Base-by-base conservation (phyloP, 2,888 invertebrate species). In the Himalopsyche kuldschensis region DNA sequence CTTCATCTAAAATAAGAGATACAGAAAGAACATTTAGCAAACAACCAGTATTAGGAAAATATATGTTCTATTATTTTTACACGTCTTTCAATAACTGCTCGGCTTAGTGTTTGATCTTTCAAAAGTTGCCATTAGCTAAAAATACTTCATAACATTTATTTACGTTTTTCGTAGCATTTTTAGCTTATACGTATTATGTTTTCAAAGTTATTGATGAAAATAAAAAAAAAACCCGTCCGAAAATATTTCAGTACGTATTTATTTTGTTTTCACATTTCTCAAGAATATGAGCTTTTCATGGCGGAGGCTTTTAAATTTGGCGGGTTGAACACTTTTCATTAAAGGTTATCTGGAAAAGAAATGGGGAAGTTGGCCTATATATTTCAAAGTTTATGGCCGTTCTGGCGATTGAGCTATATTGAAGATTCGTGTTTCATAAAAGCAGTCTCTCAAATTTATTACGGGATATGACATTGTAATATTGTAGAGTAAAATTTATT, bases 401-500 rank as follows among this genome's bases (percentile, higher is more conserved):
- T 78, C 78, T 27, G n/a, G 30, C 35, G 47, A 78, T 46, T 30
- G 46, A 47, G 78, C 78, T 35, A 78, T 78, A 78, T 41, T 47
- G 78, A 78, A 78, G 78, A 78, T 78, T 78, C 78, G 78, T 46
- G 41, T 78, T 78, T 78, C 78, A 78, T 78, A 78, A 78, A 47
- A 78, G 8, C 78, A n/a, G 46, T 47, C 24, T 78, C 24, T 47
- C 47, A 47, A 17, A 78, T 47, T 78, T 78, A 78, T 47, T 47
- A 78, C 47, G 78, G 15, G 30, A 30, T 41, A 46, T 20, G 46
- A 46, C 78, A 78, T 11, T 47, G 2, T 46, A 78, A 78, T 76
- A 20, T 27, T 32, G 76, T 76, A 76, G 27, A 10, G n/a, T 35
- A 76, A 27, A 76, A 35, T 76, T 76, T 76, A 69, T 69, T 30